Percentiles rank a stretch among this genome's conserved stretches.
These are phyloP conservation scores for Drosophila kuntzei DNA, from an alignment of 2,888 invertebrate genomes.

Conservation along the genomic window DNA sequence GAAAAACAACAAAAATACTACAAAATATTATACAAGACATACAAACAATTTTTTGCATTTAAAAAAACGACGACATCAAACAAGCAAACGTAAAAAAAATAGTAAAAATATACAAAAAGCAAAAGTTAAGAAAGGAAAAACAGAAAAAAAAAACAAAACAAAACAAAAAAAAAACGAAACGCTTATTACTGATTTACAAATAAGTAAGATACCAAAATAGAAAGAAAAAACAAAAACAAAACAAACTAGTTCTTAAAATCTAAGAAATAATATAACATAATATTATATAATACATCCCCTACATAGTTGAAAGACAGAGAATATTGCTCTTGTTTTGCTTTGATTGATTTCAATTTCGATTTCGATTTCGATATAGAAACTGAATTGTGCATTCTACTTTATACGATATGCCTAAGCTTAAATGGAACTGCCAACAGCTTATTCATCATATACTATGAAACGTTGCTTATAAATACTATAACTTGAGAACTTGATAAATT, in stretches of 20 bases:
- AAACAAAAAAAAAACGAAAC: constrained; percentile 64
- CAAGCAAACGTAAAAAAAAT: constrained; percentile 57
- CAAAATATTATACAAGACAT: constrained; percentile 60
- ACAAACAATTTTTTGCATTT: constrained; percentile 75
- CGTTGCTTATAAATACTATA: constrained; percentile 43
- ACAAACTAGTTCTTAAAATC: constrained; percentile 45
- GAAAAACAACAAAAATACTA: constrained; percentile 34
- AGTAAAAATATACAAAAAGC: constrained; percentile 70
- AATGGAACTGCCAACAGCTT: constrained; percentile 59
- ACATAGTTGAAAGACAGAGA: constrained; percentile 20
- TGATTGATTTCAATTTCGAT: constrained; percentile 41
- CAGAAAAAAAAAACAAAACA: constrained; percentile 17
- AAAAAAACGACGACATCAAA: constrained; percentile 50
- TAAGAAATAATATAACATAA: constrained; percentile 21
- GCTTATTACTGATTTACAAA: constrained; percentile 76
- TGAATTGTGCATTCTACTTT: constrained; percentile 47
- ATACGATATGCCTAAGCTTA: constrained; percentile 38
- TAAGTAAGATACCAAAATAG: constrained; percentile 61
- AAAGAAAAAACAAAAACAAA: constrained; percentile 18
- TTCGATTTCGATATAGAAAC: constrained; percentile 55
- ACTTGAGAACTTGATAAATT: constrained; percentile 12
- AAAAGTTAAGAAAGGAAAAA: constrained; percentile 32
- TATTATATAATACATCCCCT: constrained; percentile 4
- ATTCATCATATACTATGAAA: constrained; percentile 23
- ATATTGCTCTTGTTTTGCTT: constrained; percentile 49